Evolutionary conservation across 23 tunicate genomes (phyloP), one percentile per base, ranked within the genome.

Genomic region (Ciona savignyi): DNA sequence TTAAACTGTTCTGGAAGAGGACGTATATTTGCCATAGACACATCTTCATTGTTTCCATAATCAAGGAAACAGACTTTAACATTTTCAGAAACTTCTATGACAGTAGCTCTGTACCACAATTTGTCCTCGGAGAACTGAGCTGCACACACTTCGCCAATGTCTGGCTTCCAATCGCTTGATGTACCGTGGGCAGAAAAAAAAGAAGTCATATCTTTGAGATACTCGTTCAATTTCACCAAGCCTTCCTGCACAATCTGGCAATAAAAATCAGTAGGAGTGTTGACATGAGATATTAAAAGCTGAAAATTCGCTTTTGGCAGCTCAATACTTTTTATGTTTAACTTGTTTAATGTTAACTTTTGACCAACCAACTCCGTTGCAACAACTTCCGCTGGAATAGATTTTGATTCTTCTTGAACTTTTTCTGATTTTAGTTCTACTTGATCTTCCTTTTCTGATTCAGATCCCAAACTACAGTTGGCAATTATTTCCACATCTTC

Each of bases 91-190:
- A 27, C 65, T 2, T 76, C 27, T 23, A 79, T 2, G 19, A 79
- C 76, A 27, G 60, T 70, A 25, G 60, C 76, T 70, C 83, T 30
- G 68, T 70, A 79, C 83, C 83, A 79, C 31, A 35, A 28, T 19
- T 32, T 4, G 69, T 79, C 83, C 23, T 79, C 76, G 2, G 49
- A 9, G 30, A 29, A 79, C 51, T 66, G 34, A 60, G 69, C 76
- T 66, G 83, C 76, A 60, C 83, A 79, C 56, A 79, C n/a, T 2
- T 70, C 51, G 11, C 83, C 83, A 2, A 60, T 56, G 3, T 26
- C 56, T 20, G 68, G 68, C 1, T 29, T 4, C 74, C 23, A 79
- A 1, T 21, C 19, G 2, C 1, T 20, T 15, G 25, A 6, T 3
- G 70, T 25, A n/a, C 22, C 19, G 4, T 26, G 33, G 2, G 80